phyloP scores from a whole-genome alignment of 1,140 invertebrate genomes.

The Philotrypesis tridentata region DNA sequence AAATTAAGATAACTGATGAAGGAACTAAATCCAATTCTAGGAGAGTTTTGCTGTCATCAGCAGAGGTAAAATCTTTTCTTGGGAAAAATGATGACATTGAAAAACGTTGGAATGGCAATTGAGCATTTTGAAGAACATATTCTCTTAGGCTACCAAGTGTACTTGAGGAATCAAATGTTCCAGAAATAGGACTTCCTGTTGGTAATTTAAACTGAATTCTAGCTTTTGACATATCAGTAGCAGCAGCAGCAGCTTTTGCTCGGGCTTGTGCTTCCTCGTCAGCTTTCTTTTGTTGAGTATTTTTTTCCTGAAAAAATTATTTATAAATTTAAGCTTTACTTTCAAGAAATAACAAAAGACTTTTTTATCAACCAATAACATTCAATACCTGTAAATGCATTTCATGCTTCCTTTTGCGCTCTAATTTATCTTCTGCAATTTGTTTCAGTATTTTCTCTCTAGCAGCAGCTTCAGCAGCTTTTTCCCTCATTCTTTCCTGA shows the following conservation, averaged over 20 bases:
- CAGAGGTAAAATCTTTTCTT: constrained; percentile 79
- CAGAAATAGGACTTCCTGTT: constrained; percentile 81
- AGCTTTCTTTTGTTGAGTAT: constrained; percentile 50
- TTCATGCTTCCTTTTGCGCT: constrained; percentile 71
- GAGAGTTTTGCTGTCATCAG: constrained; percentile 79
- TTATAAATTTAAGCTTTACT: constrained; percentile 19
- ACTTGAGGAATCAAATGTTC: constrained; percentile 77
- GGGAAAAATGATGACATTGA: constrained; percentile 87
- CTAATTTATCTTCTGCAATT: constrained; percentile 84
- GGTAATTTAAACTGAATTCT: constrained; percentile 89
- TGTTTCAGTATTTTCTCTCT: constrained; percentile 81
- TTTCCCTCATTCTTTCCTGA: constrained; percentile 82
- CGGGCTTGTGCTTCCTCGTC: constrained; percentile 36
- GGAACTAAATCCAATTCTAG: constrained; percentile 84
- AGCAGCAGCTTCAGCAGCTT: constrained; percentile 79
- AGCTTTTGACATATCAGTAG: constrained; percentile 67
- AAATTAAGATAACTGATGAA: constrained; percentile 85
- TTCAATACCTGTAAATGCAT: constrained; percentile 55
- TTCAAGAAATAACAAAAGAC: not conserved
- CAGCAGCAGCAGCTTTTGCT: constrained; percentile 46
- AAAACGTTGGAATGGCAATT: constrained; percentile 76
- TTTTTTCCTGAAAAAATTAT: constrained; percentile 49
- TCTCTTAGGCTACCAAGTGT: constrained; percentile 75
- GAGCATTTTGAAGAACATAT: constrained; percentile 76
- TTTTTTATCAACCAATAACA: not conserved